These are phyloP conservation scores for Papilio polytes DNA, from an alignment of 1,140 invertebrate genomes.

Conservation along the genomic window DNA sequence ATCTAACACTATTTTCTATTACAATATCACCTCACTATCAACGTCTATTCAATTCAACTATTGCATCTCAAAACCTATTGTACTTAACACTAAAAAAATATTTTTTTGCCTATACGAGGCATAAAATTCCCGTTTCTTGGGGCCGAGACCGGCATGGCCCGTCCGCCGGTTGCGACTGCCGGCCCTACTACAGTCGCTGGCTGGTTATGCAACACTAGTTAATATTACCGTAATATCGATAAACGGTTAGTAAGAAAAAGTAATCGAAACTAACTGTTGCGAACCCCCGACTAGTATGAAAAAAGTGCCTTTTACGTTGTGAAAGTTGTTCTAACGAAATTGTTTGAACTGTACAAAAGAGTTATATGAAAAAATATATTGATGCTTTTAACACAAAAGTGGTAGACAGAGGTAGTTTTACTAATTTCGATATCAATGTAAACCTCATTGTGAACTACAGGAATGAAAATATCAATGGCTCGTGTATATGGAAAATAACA, in stretches of 20 bases:
- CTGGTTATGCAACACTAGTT: conserved; percentile 68
- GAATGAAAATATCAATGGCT: background rate
- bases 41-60: background rate
- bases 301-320: conserved; percentile 29
- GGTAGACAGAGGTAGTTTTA: background rate
- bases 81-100: background rate
- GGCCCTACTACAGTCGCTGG: conserved; percentile 49
- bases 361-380: background rate
- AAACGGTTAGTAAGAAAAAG: conserved; percentile 49
- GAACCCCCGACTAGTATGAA: conserved; percentile 33
- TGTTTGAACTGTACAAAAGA: conserved; percentile 5
- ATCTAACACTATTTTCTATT: background rate
- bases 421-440: background rate
- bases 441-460: background rate
- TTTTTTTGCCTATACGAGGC: background rate
- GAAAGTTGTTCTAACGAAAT: conserved; percentile 34
- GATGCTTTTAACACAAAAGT: background rate
- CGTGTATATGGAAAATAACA: background rate
- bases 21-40: background rate
- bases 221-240: conserved; percentile 67
- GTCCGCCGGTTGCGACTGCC: conserved; percentile 56
- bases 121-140: conserved; percentile 25
- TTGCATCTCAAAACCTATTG: background rate
- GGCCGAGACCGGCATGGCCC: conserved; percentile 55
- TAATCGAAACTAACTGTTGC: conserved; percentile 39